Percentiles rank a stretch among this genome's conserved stretches.
phyloP scores from a whole-genome alignment of 2,888 invertebrate genomes.

The Timandra comae region DNA sequence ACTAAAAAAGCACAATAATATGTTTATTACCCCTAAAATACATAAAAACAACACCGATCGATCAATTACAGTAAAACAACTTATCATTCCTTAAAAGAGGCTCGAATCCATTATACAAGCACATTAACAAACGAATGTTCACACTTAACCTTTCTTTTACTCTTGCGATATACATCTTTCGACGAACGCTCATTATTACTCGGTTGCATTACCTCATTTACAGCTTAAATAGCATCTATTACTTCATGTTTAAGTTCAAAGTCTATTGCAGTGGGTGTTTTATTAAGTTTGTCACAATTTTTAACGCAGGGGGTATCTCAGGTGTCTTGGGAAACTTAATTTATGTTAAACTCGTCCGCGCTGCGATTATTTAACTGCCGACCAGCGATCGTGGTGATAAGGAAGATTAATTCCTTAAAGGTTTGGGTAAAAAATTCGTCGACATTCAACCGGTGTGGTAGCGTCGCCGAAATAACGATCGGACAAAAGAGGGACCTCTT shows the following conservation, averaged over 20 bases:
- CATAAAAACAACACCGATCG: constrained; percentile 16
- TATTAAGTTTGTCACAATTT: constrained; percentile 28
- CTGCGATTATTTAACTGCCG: constrained; percentile 69
- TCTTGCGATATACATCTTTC: constrained; percentile 64
- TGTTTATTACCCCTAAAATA: constrained; percentile 2
- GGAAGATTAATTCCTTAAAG: constrained; percentile 65
- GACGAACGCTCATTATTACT: constrained; percentile 66
- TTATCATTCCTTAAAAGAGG: constrained; percentile 60
- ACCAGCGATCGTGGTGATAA: constrained; percentile 62
- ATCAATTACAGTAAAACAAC: constrained; percentile 43
- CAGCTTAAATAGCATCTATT: constrained; percentile 13
- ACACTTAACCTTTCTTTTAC: constrained; percentile 73
- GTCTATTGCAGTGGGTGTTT: constrained; percentile 10
- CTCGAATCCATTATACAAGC: constrained; percentile 67
- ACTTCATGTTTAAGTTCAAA: constrained; percentile 23
- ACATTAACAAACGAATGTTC: constrained; percentile 76
- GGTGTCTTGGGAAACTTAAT: constrained; percentile 74
- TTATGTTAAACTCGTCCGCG: constrained; percentile 72
- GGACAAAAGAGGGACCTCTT: constrained; percentile 10
- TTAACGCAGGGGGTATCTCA: constrained; percentile 63
- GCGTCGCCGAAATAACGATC: constrained; percentile 21
- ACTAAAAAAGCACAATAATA: constrained; percentile 3
- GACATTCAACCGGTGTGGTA: constrained; percentile 61
- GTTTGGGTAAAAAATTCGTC: constrained; percentile 48
- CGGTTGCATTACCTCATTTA: constrained; percentile 25